Evolutionary conservation across 2,888 invertebrate genomes (phyloP).

Genomic region (Limnephilus rhombicus): DNA sequence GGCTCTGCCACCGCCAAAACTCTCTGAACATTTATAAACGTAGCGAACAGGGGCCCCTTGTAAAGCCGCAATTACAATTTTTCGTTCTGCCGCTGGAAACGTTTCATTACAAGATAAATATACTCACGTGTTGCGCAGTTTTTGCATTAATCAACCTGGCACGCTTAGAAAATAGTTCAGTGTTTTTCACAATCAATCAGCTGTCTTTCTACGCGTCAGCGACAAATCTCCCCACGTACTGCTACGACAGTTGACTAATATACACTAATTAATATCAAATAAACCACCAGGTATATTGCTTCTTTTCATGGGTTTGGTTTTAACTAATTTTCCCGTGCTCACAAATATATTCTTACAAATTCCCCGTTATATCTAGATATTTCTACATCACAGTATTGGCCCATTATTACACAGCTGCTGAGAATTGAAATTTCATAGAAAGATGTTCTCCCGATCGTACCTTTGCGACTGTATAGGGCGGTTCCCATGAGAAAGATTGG

Average conservation of each 20-base stretch:
- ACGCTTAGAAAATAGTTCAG: slow-evolving; percentile 8
- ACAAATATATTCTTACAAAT: neutral
- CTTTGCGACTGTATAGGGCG: too few relatives aligned
- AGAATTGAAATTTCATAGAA: too few relatives aligned
- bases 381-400: neutral
- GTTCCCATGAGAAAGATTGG: too few relatives aligned
- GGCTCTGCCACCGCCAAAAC: neutral
- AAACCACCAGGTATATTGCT: neutral
- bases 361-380: neutral
- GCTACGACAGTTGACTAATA: slow-evolving; percentile 5
- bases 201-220: slow-evolving; percentile 19
- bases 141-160: slow-evolving; percentile 12
- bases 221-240: neutral
- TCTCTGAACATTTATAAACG: neutral
- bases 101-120: slow-evolving; percentile 5
- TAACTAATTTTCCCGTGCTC: neutral
- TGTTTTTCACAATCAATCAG: neutral
- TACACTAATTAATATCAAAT: slow-evolving; percentile 21
- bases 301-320: neutral
- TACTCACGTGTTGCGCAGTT: neutral
- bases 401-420: too few relatives aligned
- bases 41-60: neutral
- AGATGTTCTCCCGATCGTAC: too few relatives aligned
- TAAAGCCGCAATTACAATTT: neutral
- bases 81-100: neutral